Evolutionary conservation across 2,113 vertebrate genomes (phyloP).

Genomic region (Lichenostomus cassidix): DNA sequence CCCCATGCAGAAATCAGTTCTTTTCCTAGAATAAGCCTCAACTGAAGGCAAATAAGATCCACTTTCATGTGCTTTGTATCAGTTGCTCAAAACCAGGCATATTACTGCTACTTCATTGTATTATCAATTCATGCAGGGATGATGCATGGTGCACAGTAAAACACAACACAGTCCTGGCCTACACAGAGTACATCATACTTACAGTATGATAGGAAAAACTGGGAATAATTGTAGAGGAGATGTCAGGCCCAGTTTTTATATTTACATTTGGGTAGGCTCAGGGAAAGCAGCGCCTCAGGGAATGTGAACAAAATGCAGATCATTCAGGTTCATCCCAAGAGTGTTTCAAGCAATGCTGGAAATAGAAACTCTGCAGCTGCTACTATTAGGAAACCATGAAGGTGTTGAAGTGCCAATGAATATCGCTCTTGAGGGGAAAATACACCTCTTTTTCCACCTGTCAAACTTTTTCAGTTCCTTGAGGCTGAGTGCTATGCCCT

Average conservation of each 20-base stretch:
- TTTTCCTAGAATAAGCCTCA: neutral
- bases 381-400: neutral
- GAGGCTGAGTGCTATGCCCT: neutral
- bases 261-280: neutral
- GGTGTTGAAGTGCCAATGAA: neutral
- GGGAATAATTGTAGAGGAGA: neutral
- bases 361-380: neutral
- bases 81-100: neutral
- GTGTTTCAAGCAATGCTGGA: neutral
- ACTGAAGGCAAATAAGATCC: neutral
- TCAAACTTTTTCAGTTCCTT: neutral
- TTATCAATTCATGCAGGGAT: neutral
- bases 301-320: neutral
- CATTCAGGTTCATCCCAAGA: neutral
- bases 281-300: neutral
- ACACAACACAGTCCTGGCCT: neutral
- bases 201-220: neutral
- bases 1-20: neutral
- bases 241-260: neutral
- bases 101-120: neutral
- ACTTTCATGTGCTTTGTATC: neutral
- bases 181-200: neutral
- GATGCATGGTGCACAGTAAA: neutral
- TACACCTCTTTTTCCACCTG: neutral
- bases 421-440: neutral